These are phyloP conservation scores for Apis laboriosa DNA, from an alignment of 1,140 invertebrate genomes.

Conservation along the genomic window DNA sequence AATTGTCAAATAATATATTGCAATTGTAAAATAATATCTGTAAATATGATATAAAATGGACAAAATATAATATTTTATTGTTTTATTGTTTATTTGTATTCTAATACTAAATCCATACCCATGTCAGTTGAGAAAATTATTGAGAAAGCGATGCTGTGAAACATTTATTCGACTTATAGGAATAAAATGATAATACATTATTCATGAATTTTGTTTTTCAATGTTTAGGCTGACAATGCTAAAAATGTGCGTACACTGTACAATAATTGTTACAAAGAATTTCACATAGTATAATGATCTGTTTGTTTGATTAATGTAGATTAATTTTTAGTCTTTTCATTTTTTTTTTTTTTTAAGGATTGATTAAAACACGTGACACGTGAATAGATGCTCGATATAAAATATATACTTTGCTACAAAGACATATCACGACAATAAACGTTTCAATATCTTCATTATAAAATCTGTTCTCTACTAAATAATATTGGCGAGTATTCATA, in stretches of 20 bases:
- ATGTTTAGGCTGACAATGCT: constrained; percentile 56
- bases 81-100: constrained; percentile 43
- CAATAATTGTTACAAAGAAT: constrained; percentile 66
- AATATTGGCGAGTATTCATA: constrained; percentile 66
- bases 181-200: constrained; percentile 71
- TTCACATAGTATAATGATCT: constrained; percentile 55
- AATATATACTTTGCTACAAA: constrained; percentile 65
- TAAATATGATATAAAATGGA: constrained; percentile 38
- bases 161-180: constrained; percentile 77
- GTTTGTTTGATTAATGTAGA: constrained; percentile 29
- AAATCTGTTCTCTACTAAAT: constrained; percentile 64
- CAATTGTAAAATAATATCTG: constrained; percentile 19
- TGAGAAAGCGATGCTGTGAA: constrained; percentile 67
- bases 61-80: neutral
- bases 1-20: constrained; percentile 2
- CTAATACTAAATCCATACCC: constrained; percentile 26
- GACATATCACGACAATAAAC: constrained; percentile 65
- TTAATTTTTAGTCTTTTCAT: constrained; percentile 26
- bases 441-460: constrained; percentile 67
- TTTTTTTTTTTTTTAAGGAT: constrained; percentile 24
- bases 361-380: constrained; percentile 35
- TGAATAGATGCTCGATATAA: constrained; percentile 62
- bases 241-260: constrained; percentile 68
- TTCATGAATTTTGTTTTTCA: constrained; percentile 64
- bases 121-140: constrained; percentile 40